Evolutionary conservation across 2,797 vertebrate species (phyloP).

Genomic region (Manis javanica): DNA sequence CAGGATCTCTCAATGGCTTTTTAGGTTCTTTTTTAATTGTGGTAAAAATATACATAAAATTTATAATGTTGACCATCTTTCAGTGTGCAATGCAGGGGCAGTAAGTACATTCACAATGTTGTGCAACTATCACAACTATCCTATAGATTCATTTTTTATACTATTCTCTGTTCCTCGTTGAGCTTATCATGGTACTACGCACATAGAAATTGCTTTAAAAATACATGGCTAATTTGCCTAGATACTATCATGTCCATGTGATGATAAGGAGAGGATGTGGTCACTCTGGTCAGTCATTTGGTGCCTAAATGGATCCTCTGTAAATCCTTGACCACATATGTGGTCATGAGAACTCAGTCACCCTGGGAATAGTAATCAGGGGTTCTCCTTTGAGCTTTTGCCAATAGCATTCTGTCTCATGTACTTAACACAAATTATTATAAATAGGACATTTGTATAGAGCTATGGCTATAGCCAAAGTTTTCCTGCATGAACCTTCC

Average conservation of each 20-base stretch:
- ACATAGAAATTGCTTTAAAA: not conserved
- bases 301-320: conserved; percentile 73
- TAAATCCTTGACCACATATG: conserved; percentile 54
- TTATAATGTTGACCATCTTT: conserved; percentile 4
- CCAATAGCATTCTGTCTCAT: conserved; percentile 50
- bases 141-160: not conserved
- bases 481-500: not conserved
- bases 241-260: conserved; percentile 57
- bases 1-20: not conserved
- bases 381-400: conserved; percentile 70
- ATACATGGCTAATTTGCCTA: conserved; percentile 5
- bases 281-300: conserved; percentile 46
- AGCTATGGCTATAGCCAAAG: not conserved
- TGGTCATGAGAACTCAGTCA: conserved; percentile 68
- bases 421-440: conserved; percentile 53
- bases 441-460: conserved; percentile 66
- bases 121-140: not conserved
- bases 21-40: not conserved
- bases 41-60: conserved; percentile 6
- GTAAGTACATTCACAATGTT: not conserved
- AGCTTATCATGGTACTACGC: not conserved
- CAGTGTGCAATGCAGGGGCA: not conserved
- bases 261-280: conserved; percentile 73
- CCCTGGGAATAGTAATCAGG: conserved; percentile 60
- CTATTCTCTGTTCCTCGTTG: not conserved